Evolutionary conservation across 1,140 invertebrate species (phyloP), one percentile per base, ranked within the genome.

Genomic region (Drosophila kikkawai): DNA sequence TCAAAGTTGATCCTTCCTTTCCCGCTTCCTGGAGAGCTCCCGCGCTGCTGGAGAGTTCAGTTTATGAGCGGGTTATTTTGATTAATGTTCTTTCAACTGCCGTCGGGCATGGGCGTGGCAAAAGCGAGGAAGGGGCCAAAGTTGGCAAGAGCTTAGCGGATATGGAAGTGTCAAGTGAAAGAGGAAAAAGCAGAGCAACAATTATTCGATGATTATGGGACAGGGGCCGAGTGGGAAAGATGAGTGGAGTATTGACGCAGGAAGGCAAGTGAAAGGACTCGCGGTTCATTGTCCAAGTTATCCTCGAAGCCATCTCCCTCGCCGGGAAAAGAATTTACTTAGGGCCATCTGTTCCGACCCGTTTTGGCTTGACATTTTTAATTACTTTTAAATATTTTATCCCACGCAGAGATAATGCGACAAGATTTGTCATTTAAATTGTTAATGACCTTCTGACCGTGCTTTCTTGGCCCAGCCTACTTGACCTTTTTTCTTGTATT

Each of bases 11-110:
- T 71, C 19, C 67, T 60, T 36, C 32, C 53, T 51, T 50, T 36
- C 22, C 22, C 19, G 32, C 58, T 59, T 57, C 29, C 65, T 26
- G 26, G 37, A n/a, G 26, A 32, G 29, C 26, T 51, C 9, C 41
- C 15, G 47, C 39, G 22, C 50, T 34, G 64, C 34, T 41, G 48
- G 64, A 57, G 66, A 59, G 67, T 59, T 59, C 73, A 77, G 55
- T 77, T 77, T 77, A 77, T 77, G 75, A 77, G 73, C 63, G 73
- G 73, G 75, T 77, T 77, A 77, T 77, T 77, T 77, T 77, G 75
- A 77, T 77, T 77, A 77, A 77, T 77, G 75, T 77, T 77, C 71
- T 53, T 77, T 68, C 63, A 77, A 60, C 74, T 71, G 69, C 53
- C 68, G 44, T 36, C 53, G 34, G 63, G 48, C 67, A 45, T 22